A percentile compares a stretch with the other conserved stretches of the same genome.
Evolutionary conservation across 2,113 vertebrate genomes (phyloP).

Genomic region (Tenrec ecaudatus): DNA sequence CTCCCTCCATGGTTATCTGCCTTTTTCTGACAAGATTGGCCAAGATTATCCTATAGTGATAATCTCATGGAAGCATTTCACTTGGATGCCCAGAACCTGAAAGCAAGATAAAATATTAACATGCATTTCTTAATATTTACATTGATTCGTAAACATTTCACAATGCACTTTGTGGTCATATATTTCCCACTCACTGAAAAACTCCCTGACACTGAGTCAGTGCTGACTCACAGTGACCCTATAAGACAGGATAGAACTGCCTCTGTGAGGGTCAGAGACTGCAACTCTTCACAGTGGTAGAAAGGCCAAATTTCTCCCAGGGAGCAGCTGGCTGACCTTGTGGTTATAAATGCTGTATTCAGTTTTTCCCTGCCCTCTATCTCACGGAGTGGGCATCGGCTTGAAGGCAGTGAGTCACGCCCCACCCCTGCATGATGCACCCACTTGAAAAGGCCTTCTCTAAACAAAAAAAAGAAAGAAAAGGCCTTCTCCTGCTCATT

Average conservation of each 20-base stretch:
- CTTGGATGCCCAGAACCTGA: slow-evolving; percentile 96
- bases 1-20: too few relatives aligned
- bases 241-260: too few relatives aligned
- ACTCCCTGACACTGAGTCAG: too few relatives aligned
- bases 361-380: too few relatives aligned
- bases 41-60: slow-evolving; percentile 99
- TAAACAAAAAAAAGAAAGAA: too few relatives aligned
- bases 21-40: not conserved
- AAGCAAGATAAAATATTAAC: slow-evolving; percentile 71
- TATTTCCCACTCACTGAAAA: not conserved
- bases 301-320: too few relatives aligned
- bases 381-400: too few relatives aligned
- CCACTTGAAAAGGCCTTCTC: not conserved
- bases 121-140: not conserved
- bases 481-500: not conserved
- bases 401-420: too few relatives aligned
- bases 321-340: too few relatives aligned
- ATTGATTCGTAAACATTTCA: not conserved
- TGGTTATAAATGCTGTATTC: not conserved
- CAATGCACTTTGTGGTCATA: not conserved
- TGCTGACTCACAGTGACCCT: too few relatives aligned
- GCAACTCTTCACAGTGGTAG: too few relatives aligned
- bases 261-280: too few relatives aligned
- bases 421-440: not conserved
- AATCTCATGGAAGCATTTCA: slow-evolving; percentile 99